Conservation (phyloP, 2,888 invertebrate genomes). For the Ectemnius lituratus region DNA sequence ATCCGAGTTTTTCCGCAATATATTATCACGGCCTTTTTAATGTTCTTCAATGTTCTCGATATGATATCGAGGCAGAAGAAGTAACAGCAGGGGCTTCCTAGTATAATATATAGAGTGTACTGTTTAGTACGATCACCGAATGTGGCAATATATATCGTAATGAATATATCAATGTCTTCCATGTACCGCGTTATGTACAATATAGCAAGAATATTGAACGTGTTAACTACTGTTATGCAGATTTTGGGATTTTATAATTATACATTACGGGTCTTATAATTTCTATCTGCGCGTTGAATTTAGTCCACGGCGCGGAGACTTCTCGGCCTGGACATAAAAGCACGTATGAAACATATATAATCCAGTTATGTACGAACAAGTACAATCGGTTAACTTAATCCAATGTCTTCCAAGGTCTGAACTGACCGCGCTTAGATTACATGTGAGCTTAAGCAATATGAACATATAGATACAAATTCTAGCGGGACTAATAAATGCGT, state of each 20-base stretch:
- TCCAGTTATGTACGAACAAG: conserved; percentile 56
- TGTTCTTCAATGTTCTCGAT: conserved; percentile 6
- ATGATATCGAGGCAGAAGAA: neutral
- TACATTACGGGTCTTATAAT: conserved; percentile 59
- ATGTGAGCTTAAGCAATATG: conserved; percentile 52
- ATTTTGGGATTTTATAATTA: conserved; percentile 74
- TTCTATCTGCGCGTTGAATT: conserved; percentile 52
- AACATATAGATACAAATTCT: conserved; percentile 45
- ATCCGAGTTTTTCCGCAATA: neutral
- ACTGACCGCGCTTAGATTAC: conserved; percentile 45
- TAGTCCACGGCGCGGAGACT: conserved; percentile 16
- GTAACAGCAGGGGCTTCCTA: conserved; percentile 39
- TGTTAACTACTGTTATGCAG: conserved; percentile 70
- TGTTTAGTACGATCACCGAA: conserved; percentile 48
- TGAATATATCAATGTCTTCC: conserved; percentile 70
- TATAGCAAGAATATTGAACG: conserved; percentile 63
- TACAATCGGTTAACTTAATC: conserved; percentile 65
- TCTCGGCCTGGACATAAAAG: conserved; percentile 33
- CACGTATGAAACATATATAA: conserved; percentile 35
- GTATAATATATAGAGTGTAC: conserved; percentile 10
- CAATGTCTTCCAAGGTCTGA: conserved; percentile 66
- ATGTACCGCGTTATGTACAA: conserved; percentile 45
- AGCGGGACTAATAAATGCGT: conserved; percentile 10
- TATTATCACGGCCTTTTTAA: conserved; percentile 19
- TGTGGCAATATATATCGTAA: conserved; percentile 68